Evolutionary conservation across 2,888 invertebrate species (phyloP).

Genomic region (Ophioninae sp.): DNA sequence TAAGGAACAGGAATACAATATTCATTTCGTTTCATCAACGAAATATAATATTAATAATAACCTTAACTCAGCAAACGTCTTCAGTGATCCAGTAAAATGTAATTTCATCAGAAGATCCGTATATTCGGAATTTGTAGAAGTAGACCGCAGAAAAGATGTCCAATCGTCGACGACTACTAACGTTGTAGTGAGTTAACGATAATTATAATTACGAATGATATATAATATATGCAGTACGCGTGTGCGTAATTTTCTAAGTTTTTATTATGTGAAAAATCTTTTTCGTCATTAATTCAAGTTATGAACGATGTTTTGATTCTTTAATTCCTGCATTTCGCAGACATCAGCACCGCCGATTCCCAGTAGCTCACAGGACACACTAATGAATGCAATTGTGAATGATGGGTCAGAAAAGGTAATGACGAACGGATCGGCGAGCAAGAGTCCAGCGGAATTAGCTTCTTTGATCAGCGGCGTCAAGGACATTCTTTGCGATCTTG

Average conservation of each 20-base stretch:
- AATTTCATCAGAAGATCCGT: slow-evolving; percentile 83
- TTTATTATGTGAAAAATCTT: too few relatives aligned
- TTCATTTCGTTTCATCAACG: too few relatives aligned
- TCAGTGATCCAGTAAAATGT: slow-evolving; percentile 83
- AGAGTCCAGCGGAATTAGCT: slow-evolving; percentile 74
- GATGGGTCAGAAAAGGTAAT: slow-evolving; percentile 6
- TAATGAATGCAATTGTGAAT: slow-evolving; percentile 13
- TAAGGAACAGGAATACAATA: not conserved
- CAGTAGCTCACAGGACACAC: slow-evolving; percentile 61
- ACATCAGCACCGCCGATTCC: slow-evolving; percentile 63
- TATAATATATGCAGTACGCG: too few relatives aligned
- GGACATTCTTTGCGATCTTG: slow-evolving; percentile 91
- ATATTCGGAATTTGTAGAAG: slow-evolving; percentile 81
- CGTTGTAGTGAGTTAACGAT: slow-evolving; percentile 56
- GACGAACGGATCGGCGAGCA: slow-evolving; percentile 43
- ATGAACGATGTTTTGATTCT: too few relatives aligned
- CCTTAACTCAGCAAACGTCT: slow-evolving; percentile 68
- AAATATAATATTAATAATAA: not conserved
- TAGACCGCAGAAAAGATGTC: not conserved
- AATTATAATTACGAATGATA: too few relatives aligned
- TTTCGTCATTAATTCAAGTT: too few relatives aligned
- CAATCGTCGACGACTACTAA: not conserved
- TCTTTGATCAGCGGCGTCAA: slow-evolving; percentile 85
- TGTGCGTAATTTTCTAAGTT: too few relatives aligned
- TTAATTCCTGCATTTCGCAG: slow-evolving; percentile 47